These are phyloP conservation scores for Strigops habroptila DNA, from an alignment of 2,113 vertebrate species.

Conservation along the genomic window DNA sequence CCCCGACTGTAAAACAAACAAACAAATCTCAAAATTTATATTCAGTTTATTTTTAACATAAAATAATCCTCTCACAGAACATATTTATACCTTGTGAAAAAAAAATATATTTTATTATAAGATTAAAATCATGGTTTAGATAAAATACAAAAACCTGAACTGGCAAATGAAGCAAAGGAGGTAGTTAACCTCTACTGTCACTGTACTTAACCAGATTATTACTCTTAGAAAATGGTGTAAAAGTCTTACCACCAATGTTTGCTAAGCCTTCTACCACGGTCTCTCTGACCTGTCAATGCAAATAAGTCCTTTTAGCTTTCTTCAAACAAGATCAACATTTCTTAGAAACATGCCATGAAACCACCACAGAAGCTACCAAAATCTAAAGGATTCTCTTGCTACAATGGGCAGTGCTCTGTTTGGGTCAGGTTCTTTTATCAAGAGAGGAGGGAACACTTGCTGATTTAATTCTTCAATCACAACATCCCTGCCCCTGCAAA, in stretches of 20 bases:
- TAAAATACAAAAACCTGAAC: not conserved
- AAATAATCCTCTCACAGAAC: not conserved
- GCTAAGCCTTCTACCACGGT: constrained; percentile 84
- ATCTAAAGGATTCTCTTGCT: not conserved
- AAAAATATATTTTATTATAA: not conserved
- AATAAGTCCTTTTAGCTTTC: constrained; percentile 28
- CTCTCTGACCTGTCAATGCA: constrained; percentile 84
- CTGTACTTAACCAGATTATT: not conserved
- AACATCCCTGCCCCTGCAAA: not conserved
- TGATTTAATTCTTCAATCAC: not conserved
- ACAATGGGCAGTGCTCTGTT: not conserved
- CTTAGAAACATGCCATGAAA: not conserved
- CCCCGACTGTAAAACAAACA: not conserved
- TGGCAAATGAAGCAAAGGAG: not conserved
- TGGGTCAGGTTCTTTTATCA: not conserved
- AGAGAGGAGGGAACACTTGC: not conserved
- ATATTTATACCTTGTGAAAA: not conserved
- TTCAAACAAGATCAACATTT: not conserved
- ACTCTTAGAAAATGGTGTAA: not conserved
- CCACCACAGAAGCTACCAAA: not conserved
- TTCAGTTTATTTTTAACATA: not conserved
- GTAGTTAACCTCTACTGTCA: not conserved
- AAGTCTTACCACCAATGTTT: constrained; percentile 89
- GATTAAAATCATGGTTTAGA: not conserved
- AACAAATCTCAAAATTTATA: not conserved